Evolutionary conservation across 2,797 vertebrate genomes (phyloP), one percentile per base, ranked within the genome.

Genomic region (Urophycis tenuis): DNA sequence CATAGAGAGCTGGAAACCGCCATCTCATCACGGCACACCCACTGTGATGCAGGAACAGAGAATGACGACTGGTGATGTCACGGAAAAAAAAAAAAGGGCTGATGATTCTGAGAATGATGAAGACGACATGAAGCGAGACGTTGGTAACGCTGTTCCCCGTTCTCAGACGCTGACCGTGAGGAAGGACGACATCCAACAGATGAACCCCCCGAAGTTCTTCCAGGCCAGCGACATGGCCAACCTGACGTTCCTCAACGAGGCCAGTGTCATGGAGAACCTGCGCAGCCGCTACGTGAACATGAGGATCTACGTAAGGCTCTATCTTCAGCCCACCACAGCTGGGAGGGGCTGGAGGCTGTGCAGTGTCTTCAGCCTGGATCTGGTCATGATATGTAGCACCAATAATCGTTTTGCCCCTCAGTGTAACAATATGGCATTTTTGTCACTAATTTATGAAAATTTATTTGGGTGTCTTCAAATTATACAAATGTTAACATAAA

Each of bases 221-320:
- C 90, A 92, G 79, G 86, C 79, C 10, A 86, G n/a, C 0, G 88
- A 92, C 84, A 91, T 82, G 90, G 88, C 91, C 11, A 86, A 92
- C 81, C 86, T 84, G 84, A 94, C 92, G 14, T 91, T 92, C 83
- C 82, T 93, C 79, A 93, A 93, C 0, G 85, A 93, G 86, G 90
- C 91, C 85, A 91, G 88, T 0, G 49, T 91, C 81, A 75, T 90
- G 70, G 85, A 92, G 80, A 93, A 90, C 73, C 87, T 91, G 1
- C 74, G 83, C 22, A 90, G 91, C 70, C 84, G 83, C 75, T 92
- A 91, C 11, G 3, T 81, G 80, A 76, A 74, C 78, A 87, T 84
- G 89, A 92, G 89, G 79, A 92, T 92, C 84, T 92, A 87, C 5
- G 91, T 93, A 80, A 84, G 84, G 39, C 39, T 41, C 41, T 45